phyloP scores from a whole-genome alignment of 2,888 invertebrate species.

The Laspeyria flexula region DNA sequence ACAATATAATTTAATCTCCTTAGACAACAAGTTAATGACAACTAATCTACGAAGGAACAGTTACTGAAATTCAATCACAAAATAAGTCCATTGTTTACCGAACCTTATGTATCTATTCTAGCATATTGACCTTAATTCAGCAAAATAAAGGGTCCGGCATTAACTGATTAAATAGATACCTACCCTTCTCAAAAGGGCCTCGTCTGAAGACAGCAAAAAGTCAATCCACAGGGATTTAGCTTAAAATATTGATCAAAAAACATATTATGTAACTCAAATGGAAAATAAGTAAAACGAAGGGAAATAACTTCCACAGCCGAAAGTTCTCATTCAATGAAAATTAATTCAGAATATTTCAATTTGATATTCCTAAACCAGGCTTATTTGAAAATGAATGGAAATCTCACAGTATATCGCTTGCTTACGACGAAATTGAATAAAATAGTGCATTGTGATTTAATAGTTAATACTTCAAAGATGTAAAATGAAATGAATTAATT shows the following conservation, averaged over 20 bases:
- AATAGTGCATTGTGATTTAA: not conserved
- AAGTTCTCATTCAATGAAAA: not conserved
- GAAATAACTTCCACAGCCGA: not conserved
- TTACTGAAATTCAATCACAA: slow-evolving; percentile 21
- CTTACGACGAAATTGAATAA: not conserved
- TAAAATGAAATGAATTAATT: too few relatives aligned
- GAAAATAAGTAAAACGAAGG: slow-evolving; percentile 7
- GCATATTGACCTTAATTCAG: slow-evolving; percentile 46
- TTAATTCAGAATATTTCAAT: not conserved
- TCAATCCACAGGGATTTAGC: slow-evolving; percentile 41
- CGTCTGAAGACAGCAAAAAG: slow-evolving; percentile 57
- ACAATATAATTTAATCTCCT: not conserved
- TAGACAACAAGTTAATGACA: not conserved
- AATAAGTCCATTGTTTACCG: slow-evolving; percentile 16
- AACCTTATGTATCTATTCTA: slow-evolving; percentile 27
- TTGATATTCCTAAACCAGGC: not conserved
- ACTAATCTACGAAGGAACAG: slow-evolving; percentile 14
- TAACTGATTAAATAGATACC: slow-evolving; percentile 57
- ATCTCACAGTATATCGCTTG: not conserved
- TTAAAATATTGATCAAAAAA: slow-evolving; percentile 49
- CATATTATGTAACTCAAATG: slow-evolving; percentile 10
- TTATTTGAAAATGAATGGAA: not conserved
- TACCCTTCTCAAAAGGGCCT: slow-evolving; percentile 57
- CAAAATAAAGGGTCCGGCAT: slow-evolving; percentile 55
- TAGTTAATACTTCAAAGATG: not conserved